Base-by-base conservation (phyloP, 2,797 vertebrate species). In the Danio albolineatus region DNA sequence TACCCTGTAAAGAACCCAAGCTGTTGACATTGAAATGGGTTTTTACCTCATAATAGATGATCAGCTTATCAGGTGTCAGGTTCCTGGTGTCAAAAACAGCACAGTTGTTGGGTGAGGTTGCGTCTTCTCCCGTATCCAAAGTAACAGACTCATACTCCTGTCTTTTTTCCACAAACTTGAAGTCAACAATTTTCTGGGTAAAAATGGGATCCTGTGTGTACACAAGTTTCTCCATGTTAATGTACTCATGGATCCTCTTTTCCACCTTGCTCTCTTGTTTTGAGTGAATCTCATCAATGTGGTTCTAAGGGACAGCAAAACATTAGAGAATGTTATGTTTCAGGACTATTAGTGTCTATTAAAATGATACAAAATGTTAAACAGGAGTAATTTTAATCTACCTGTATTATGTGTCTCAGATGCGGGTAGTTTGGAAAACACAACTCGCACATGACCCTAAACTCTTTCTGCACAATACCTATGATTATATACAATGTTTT, bases 171-270 rank as follows among this genome's bases (percentile, higher is more conserved):
- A 85, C 82, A 48, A 85, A 85, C 14, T 51, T 53, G 16, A 85
- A 82, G 14, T 83, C 72, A 0, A 85, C 76, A 43, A 86, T 21
- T 56, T 78, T 83, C 61, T 85, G 82, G 2, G 7, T 80, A 16
- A 87, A 83, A 81, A 84, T 86, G 10, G 73, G 71, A 64, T 87
- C 85, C 48, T 86, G 86, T 7, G 85, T 86, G 16, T 74, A 86
- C 19, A 87, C 81, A 1, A 86, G 73, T 54, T 80, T 79, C 74
- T 87, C 86, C 86, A 87, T 87, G 17, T 16, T 65, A 46, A 87
- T 77, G 53, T 80, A 83, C 65, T 87, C 84, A 17, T 78, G 2
- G 38, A 87, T 81, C 66, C 86, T 76, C 60, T 84, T 78, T 38
- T 84, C 81, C 49, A 85, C 86, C 71, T 76, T 84, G 41, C 21